Conservation (phyloP, 53 echinoderm and acorn worm species). For the Luidia sarsii region DNA sequence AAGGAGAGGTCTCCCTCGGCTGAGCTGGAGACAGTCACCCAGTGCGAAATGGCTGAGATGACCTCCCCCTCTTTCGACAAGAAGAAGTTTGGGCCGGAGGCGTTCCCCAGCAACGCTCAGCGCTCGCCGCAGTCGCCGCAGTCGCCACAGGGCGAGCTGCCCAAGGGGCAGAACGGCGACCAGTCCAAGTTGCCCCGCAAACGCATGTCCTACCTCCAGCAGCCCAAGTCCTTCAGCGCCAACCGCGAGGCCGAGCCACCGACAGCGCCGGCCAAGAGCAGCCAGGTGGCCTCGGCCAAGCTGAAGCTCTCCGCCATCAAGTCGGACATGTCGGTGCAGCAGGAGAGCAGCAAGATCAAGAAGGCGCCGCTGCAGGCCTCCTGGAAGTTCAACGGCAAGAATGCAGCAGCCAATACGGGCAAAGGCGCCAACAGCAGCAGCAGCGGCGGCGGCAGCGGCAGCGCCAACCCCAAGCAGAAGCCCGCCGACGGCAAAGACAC, state of each 20-base stretch:
- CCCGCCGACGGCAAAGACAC: constrained; percentile 33
- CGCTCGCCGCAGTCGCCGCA: neutral
- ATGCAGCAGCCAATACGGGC: constrained; percentile 25
- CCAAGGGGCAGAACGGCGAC: constrained; percentile 31
- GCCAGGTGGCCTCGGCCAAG: constrained; percentile 34
- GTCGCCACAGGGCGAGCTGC: neutral
- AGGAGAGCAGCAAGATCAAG: constrained; percentile 49
- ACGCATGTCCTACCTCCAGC: constrained; percentile 59
- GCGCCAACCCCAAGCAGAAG: constrained; percentile 53
- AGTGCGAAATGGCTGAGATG: constrained; percentile 61
- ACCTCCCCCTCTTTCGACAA: constrained; percentile 46
- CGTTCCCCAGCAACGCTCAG: neutral
- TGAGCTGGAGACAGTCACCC: constrained; percentile 52
- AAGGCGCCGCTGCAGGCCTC: constrained; percentile 70
- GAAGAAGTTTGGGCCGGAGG: constrained; percentile 26
- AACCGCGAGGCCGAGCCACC: constrained; percentile 39
- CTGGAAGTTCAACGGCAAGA: constrained; percentile 57
- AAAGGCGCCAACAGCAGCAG: constrained; percentile 52
- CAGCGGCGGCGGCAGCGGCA: neutral
- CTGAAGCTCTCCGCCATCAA: constrained; percentile 30
- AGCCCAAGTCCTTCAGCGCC: constrained; percentile 53
- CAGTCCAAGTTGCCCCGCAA: constrained; percentile 54
- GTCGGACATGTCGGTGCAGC: constrained; percentile 23
- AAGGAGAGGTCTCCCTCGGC: constrained; percentile 52
- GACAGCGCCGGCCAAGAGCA: constrained; percentile 2